These are phyloP conservation scores for Albula glossodonta DNA, from an alignment of 2,113 vertebrate genomes.

Conservation along the genomic window DNA sequence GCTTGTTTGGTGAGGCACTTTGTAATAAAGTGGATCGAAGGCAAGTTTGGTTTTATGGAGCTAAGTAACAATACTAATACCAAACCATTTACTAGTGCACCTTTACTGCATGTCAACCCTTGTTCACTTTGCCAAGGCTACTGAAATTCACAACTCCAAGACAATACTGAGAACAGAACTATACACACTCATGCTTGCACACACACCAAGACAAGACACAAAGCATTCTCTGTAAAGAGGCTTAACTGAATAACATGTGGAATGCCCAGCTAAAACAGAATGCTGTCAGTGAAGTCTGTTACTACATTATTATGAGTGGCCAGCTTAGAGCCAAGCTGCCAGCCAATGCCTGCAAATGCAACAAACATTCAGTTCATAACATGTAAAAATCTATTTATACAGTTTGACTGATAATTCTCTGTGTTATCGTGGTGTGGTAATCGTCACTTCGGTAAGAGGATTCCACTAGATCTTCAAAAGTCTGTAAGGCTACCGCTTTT, in stretches of 20 bases:
- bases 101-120: background rate
- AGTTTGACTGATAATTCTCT: background rate
- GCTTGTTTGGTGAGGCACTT: background rate
- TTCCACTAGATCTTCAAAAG: background rate
- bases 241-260: conserved; percentile 6
- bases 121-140: background rate
- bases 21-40: background rate
- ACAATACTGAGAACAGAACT: background rate
- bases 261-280: conserved; percentile 4
- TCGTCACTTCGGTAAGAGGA: conserved; percentile 1
- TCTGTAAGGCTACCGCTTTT: background rate
- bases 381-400: conserved; percentile 17
- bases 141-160: background rate
- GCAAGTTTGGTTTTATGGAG: background rate
- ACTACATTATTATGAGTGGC: background rate
- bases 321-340: background rate
- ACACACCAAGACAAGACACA: conserved; percentile 12
- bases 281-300: conserved; percentile 18
- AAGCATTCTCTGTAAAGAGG: conserved; percentile 6
- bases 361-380: background rate
- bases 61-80: background rate
- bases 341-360: background rate
- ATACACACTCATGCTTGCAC: background rate
- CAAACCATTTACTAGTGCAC: background rate
- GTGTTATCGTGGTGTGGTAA: background rate